Evolutionary conservation across 2,888 invertebrate genomes (phyloP), one percentile per base, ranked within the genome.

Genomic region (Stratiomys singularior): DNA sequence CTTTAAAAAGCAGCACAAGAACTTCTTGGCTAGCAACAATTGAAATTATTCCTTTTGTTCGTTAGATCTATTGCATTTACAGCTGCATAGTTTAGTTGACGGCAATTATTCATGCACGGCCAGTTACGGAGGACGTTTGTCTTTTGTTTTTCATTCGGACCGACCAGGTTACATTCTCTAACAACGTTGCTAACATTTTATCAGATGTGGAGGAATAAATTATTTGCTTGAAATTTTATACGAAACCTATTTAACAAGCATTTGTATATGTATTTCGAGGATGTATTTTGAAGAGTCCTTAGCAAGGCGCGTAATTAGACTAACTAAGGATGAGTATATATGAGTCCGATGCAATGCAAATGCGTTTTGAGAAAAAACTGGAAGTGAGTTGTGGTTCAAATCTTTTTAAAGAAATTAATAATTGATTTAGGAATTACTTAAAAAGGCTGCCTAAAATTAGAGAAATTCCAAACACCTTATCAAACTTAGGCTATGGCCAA

Each of bases 11-110:
- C 67, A n/a, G 23, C 15, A 21, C 46, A 67, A 67, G 67, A 67
- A 67, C 23, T 67, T 67, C 46, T 44, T 18, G 25, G 37, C 46
- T 1, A 21, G 67, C 46, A 67, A 67, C 67, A 67, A 67, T 67
- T 46, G 67, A 46, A 67, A 46, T 67, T 46, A 46, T 67, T 67
- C 46, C 46, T 46, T 64, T 64, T 64, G 64, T 64, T 64, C 25
- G 64, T 64, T 64, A 15, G 28, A 60, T 64, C 64, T 67, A 15
- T 52, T 52, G 52, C 52, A 52, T 5, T 52, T 52, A 52, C 52
- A 52, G 52, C 52, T 52, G 52, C 52, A 52, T 18, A 18, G 52
- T 52, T 52, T 18, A 52, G 52, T 52, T 52, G 52, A 52, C 52
- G 52, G 7, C 52, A 52, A 52, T 52, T 52, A 52, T 52, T 52